phyloP scores from a whole-genome alignment of 2,113 vertebrate species.

The Patagioenas fasciata region DNA sequence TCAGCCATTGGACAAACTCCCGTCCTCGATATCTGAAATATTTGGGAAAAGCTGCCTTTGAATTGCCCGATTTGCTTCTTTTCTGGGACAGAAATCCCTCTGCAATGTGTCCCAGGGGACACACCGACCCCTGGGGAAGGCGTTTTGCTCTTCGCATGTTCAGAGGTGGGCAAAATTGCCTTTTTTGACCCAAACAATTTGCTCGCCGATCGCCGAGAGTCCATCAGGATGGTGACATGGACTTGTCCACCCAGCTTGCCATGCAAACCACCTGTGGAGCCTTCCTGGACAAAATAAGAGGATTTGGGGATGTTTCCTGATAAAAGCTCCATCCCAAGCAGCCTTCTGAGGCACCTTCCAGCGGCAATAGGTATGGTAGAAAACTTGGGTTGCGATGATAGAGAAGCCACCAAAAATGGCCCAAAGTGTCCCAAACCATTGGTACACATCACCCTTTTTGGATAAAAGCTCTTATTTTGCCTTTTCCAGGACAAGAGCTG shows the following conservation, averaged over 20 bases:
- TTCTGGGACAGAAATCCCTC: neutral
- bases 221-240: neutral
- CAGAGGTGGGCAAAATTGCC: neutral
- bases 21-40: neutral
- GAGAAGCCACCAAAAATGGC: neutral
- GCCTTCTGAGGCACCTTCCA: neutral
- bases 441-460: neutral
- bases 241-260: neutral
- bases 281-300: neutral
- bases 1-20: neutral
- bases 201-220: rapidly evolving
- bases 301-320: neutral
- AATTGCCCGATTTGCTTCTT: neutral
- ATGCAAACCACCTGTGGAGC: rapidly evolving
- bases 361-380: neutral
- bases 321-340: neutral
- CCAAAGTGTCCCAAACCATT: neutral
- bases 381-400: neutral
- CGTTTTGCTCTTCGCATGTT: neutral
- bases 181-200: neutral
- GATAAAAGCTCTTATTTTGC: neutral
- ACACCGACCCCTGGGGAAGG: rapidly evolving
- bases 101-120: neutral
- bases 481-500: neutral
- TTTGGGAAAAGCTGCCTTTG: neutral